A percentile compares a stretch with the other conserved stretches of the same genome.
These are phyloP conservation scores for Coendou prehensilis DNA, from an alignment of 2,797 vertebrate species.

Conservation along the genomic window DNA sequence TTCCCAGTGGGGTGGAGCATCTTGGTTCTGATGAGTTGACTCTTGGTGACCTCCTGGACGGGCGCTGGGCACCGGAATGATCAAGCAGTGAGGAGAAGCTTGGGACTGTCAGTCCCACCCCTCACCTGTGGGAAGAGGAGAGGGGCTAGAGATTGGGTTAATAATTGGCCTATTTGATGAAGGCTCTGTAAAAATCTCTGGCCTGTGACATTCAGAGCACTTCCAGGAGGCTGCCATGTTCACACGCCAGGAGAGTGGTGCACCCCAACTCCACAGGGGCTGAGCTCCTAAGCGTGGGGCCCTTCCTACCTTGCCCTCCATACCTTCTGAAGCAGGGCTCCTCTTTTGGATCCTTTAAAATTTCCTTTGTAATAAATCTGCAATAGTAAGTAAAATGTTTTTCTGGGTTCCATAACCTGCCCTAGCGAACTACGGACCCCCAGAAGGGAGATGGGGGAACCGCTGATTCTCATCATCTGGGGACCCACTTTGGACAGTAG, in stretches of 20 bases:
- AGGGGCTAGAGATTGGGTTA: neutral
- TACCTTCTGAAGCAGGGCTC: neutral
- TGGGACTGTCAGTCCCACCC: neutral
- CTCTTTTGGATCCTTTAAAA: neutral
- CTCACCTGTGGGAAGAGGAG: neutral
- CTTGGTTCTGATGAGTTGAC: neutral
- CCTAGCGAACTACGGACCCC: neutral
- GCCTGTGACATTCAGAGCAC: neutral
- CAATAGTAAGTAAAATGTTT: neutral
- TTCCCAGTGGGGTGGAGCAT: neutral
- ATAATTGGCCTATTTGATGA: neutral
- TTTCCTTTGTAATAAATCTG: neutral
- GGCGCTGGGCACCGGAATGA: neutral
- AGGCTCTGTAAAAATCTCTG: neutral
- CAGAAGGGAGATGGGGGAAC: neutral
- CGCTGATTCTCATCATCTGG: neutral
- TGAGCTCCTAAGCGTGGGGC: too few relatives aligned
- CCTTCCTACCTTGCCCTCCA: neutral
- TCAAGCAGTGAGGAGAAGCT: neutral
- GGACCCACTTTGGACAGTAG: neutral
- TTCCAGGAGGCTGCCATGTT: neutral
- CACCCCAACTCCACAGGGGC: neutral
- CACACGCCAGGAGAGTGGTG: neutral
- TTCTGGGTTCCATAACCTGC: neutral
- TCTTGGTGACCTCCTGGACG: neutral